These are phyloP conservation scores for Crambe crambe DNA, from an alignment of 37 sponge, comb jelly and placozoan species.

Conservation along the genomic window DNA sequence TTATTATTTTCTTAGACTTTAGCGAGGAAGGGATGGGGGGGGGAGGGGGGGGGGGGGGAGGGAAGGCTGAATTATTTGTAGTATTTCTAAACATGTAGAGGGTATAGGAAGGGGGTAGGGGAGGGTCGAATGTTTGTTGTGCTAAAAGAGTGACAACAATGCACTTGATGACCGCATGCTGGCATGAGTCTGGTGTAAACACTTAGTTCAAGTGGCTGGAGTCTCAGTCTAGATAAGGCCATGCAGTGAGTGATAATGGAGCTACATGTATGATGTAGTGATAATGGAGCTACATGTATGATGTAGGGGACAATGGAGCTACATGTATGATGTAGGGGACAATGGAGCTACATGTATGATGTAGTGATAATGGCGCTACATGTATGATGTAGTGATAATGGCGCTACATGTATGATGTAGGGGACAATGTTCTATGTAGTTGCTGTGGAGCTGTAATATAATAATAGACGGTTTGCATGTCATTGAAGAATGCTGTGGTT, in stretches of 20 bases:
- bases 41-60: neutral
- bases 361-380: too few species aligned
- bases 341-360: too few species aligned
- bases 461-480: neutral
- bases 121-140: neutral
- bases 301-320: too few species aligned
- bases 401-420: too few species aligned
- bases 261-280: too few species aligned
- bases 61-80: neutral
- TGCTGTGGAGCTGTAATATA: too few species aligned
- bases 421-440: too few species aligned
- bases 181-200: constrained; percentile 1
- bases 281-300: too few species aligned
- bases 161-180: neutral
- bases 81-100: neutral
- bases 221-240: too few species aligned
- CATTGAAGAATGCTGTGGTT: neutral
- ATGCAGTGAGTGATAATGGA: too few species aligned
- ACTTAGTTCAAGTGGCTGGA: constrained; percentile 10
- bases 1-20: neutral
- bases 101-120: neutral
- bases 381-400: too few species aligned
- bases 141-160: neutral
- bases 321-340: too few species aligned
- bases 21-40: neutral